phyloP scores from a whole-genome alignment of 1,140 invertebrate species.

The Rhyzopertha dominica region DNA sequence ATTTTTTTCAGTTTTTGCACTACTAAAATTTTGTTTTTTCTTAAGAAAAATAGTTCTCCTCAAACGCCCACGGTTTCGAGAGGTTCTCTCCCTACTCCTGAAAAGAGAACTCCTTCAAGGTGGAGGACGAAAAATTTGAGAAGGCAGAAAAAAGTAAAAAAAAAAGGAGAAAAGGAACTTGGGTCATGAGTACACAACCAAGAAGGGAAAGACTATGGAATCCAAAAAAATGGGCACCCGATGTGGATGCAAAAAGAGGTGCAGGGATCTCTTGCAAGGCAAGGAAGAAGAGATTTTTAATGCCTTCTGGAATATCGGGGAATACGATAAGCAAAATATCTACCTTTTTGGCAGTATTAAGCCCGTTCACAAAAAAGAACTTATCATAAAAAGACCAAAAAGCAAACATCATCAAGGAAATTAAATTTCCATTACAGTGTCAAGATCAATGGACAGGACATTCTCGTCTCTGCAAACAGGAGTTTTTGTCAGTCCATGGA shows the following conservation, averaged over 20 bases:
- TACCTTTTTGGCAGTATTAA: conserved; percentile 7
- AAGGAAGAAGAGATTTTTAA: conserved; percentile 8
- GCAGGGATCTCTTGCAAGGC: not conserved
- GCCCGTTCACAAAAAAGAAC: not conserved
- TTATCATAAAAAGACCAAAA: conserved; percentile 6
- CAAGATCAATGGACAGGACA: not conserved
- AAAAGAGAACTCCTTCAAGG: no score
- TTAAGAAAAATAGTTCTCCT: no score
- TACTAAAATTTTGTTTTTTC: no score
- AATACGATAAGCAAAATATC: conserved; percentile 9
- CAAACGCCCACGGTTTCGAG: no score
- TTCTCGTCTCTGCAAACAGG: conserved; percentile 2
- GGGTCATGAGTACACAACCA: conserved; percentile 7
- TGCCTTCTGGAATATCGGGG: conserved; percentile 8
- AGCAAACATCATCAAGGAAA: not conserved
- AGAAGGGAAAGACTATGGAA: no score
- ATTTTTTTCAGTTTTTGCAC: no score
- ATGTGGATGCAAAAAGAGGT: conserved; percentile 1
- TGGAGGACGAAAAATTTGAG: no score
- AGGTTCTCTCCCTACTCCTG: no score
- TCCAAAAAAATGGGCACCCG: no score
- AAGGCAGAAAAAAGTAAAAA: conserved; percentile 4
- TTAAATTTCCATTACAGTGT: not conserved
- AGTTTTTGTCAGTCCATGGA: conserved; percentile 5
- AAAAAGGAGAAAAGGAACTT: conserved; percentile 4